Percentiles rank a stretch among this genome's conserved stretches.
phyloP scores from a whole-genome alignment of 2,797 vertebrate genomes.

The Salmo trutta region DNA sequence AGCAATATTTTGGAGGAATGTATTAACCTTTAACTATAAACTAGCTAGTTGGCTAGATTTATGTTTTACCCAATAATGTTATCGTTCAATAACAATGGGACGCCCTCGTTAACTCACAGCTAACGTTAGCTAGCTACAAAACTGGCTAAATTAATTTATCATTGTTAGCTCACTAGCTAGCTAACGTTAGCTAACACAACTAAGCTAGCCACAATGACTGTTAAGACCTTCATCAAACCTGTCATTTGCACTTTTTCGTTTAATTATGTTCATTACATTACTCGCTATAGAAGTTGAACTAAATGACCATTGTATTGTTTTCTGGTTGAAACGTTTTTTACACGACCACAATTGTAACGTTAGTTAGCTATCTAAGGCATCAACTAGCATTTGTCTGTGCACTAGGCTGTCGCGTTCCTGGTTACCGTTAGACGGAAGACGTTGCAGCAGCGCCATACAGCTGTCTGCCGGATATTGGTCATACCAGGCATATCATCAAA shows the following conservation, averaged over 20 bases:
- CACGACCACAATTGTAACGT: not conserved
- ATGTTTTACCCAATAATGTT: not conserved
- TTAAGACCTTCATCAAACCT: not conserved
- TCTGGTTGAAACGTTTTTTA: not conserved
- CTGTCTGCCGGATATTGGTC: not conserved
- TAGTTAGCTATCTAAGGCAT: not conserved
- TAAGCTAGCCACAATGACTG: not conserved
- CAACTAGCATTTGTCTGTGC: not conserved
- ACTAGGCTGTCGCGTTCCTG: not conserved
- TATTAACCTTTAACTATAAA: no score
- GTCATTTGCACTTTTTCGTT: not conserved
- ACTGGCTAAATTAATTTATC: not conserved
- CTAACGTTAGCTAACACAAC: not conserved
- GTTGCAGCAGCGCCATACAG: not conserved
- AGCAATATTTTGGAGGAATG: no score
- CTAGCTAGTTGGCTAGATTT: not conserved
- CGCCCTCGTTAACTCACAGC: not conserved
- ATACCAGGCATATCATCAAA: not conserved
- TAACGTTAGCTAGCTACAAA: not conserved
- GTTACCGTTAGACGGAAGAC: not conserved
- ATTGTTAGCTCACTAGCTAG: constrained; percentile 39
- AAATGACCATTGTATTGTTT: not conserved
- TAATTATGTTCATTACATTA: not conserved
- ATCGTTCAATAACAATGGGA: not conserved
- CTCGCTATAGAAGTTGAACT: not conserved